A percentile compares a stretch with the other conserved stretches of the same genome.
Evolutionary conservation across 2,888 invertebrate species (phyloP).

Genomic region (Drosophila austrosaltans): DNA sequence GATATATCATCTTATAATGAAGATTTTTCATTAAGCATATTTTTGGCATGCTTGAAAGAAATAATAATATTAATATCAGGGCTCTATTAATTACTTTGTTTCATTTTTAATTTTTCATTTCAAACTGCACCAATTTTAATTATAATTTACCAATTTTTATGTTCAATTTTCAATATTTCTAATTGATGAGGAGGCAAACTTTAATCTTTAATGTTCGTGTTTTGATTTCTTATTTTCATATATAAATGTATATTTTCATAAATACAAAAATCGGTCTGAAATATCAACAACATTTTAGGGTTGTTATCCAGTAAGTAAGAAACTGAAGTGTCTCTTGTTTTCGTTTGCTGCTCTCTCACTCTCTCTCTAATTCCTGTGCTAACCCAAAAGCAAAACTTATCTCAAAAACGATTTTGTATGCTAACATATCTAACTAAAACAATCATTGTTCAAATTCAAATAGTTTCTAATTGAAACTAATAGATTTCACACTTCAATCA

Average conservation of each 20-base stretch:
- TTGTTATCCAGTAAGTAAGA: conserved; percentile 80
- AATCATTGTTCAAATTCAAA: conserved; percentile 22
- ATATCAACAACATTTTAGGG: conserved; percentile 59
- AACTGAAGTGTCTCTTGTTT: conserved; percentile 37
- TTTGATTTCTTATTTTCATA: conserved; percentile 60
- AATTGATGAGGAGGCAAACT: conserved; percentile 44
- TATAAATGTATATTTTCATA: conserved; percentile 52
- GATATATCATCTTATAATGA: conserved; percentile 24
- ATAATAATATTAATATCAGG: conserved; percentile 20
- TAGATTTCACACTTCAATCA: not conserved
- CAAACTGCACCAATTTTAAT: conserved; percentile 67
- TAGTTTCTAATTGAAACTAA: conserved; percentile 11
- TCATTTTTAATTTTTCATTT: conserved; percentile 52
- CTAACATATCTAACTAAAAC: conserved; percentile 49
- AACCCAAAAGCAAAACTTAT: conserved; percentile 49
- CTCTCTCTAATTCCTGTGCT: conserved; percentile 51
- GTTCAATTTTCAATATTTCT: conserved; percentile 14
- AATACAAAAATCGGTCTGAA: conserved; percentile 37
- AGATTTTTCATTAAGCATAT: conserved; percentile 27
- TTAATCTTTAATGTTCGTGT: conserved; percentile 52
- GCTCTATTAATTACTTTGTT: conserved; percentile 13
- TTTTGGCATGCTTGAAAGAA: conserved; percentile 40
- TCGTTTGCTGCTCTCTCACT: conserved; percentile 23
- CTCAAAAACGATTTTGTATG: conserved; percentile 50
- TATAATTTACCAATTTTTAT: conserved; percentile 40